A percentile compares a stretch with the other conserved stretches of the same genome.
phyloP scores from a whole-genome alignment of 2,888 invertebrate species.

The Drosophila borealis region DNA sequence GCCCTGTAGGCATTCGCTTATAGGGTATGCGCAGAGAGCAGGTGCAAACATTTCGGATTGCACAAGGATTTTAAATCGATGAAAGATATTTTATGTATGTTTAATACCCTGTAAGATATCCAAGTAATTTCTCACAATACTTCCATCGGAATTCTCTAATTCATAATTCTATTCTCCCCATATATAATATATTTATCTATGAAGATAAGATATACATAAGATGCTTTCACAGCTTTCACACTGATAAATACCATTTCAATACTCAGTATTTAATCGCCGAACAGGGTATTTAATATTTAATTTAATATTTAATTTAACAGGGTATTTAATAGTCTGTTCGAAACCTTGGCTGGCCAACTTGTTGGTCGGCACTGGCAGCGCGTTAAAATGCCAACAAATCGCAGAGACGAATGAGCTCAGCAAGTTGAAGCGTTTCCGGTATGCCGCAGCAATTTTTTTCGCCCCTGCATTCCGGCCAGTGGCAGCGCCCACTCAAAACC shows the following conservation, averaged over 20 bases:
- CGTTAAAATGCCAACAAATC: slow-evolving; percentile 81
- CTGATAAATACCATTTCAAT: no score
- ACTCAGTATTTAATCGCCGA: no score
- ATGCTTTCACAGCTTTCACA: no score
- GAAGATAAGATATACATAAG: no score
- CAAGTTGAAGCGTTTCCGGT: slow-evolving; percentile 80
- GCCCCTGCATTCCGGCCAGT: slow-evolving; percentile 39
- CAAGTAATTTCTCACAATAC: no score
- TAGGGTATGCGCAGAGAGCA: neutral
- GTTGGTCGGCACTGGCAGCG: slow-evolving; percentile 46
- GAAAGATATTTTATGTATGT: neutral
- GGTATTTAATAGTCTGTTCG: slow-evolving; percentile 1
- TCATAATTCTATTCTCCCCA: no score
- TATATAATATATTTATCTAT: no score
- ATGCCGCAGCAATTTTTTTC: slow-evolving; percentile 76
- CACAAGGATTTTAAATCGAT: no score
- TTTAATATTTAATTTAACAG: no score
- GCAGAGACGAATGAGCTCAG: slow-evolving; percentile 79
- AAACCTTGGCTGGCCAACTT: slow-evolving; percentile 3
- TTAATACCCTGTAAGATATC: no score
- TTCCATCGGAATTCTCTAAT: no score
- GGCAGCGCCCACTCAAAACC: slow-evolving; percentile 18
- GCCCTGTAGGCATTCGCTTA: neutral
- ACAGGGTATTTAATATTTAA: slow-evolving; percentile 19
- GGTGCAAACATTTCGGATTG: no score